phyloP scores from a whole-genome alignment of 2,888 invertebrate genomes.

The Leptinotarsa juncta region DNA sequence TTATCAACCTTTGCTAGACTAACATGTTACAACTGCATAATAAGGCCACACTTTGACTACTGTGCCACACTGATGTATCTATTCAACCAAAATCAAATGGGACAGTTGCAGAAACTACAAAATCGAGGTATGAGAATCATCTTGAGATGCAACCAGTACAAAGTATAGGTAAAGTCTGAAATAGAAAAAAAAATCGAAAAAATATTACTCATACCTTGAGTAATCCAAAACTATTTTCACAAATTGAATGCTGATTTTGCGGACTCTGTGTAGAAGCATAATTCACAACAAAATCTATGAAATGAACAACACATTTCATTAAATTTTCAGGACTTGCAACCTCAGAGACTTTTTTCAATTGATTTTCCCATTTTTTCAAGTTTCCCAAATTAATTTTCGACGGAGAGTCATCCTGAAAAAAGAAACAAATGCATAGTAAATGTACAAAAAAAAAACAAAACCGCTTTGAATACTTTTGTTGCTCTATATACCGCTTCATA shows the following conservation, averaged over 20 bases:
- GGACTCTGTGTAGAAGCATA: slow-evolving; percentile 11
- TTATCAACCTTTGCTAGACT: no score
- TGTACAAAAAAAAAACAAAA: background rate
- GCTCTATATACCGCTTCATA: no score
- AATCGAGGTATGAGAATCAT: no score
- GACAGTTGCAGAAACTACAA: no score
- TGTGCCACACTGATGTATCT: no score
- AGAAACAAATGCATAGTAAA: background rate
- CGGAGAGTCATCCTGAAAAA: slow-evolving; percentile 1
- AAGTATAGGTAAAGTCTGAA: no score
- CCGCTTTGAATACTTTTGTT: no score
- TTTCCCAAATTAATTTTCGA: background rate
- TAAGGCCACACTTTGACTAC: no score
- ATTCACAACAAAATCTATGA: slow-evolving; percentile 23
- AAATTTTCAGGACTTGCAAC: slow-evolving; percentile 14
- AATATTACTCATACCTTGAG: slow-evolving; percentile 13
- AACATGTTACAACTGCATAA: no score
- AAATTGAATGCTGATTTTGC: slow-evolving; percentile 12
- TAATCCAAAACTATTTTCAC: slow-evolving; percentile 15
- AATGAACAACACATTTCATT: slow-evolving; percentile 4
- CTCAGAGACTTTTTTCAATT: background rate
- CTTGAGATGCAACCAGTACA: no score
- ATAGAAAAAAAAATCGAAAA: no score
- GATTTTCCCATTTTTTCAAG: slow-evolving; percentile 7
- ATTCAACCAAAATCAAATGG: no score